These are phyloP conservation scores for Ethmia dodecea DNA, from an alignment of 2,888 invertebrate genomes.

Conservation along the genomic window DNA sequence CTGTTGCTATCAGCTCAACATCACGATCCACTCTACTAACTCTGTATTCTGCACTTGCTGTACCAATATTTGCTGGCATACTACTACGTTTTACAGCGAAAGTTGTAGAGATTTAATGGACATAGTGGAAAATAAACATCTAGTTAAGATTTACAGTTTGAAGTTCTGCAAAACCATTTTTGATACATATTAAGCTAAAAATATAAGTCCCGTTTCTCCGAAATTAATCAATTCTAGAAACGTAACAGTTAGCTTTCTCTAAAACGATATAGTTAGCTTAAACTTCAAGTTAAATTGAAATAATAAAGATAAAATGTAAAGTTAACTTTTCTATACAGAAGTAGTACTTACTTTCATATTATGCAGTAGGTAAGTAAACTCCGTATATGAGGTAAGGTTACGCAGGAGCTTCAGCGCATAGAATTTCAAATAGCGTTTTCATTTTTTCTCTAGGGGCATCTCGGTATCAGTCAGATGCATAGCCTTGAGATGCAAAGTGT, in stretches of 20 bases:
- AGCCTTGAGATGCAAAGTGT: conserved; percentile 76
- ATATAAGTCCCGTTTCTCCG: too few relatives aligned
- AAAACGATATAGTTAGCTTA: too few relatives aligned
- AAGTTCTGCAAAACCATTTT: neutral
- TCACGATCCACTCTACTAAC: conserved; percentile 46
- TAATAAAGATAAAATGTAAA: too few relatives aligned
- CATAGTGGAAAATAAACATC: neutral
- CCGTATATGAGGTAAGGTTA: conserved; percentile 26
- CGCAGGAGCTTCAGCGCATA: conserved; percentile 62
- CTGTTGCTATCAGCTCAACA: conserved; percentile 54
- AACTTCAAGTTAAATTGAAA: too few relatives aligned
- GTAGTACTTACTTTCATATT: too few relatives aligned
- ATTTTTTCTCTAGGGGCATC: conserved; percentile 69
- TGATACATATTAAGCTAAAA: too few relatives aligned
- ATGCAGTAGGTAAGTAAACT: neutral
- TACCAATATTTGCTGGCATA: too few relatives aligned
- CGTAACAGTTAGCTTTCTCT: too few relatives aligned
- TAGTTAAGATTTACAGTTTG: neutral
- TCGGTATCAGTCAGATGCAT: conserved; percentile 68
- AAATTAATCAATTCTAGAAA: too few relatives aligned
- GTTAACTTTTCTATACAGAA: neutral
- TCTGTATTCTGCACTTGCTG: conserved; percentile 32
- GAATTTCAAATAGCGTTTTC: conserved; percentile 72
- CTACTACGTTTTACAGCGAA: neutral
- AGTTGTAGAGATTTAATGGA: neutral